phyloP scores from a whole-genome alignment of 2,113 vertebrate species.

The Tychaedon coryphoeus region DNA sequence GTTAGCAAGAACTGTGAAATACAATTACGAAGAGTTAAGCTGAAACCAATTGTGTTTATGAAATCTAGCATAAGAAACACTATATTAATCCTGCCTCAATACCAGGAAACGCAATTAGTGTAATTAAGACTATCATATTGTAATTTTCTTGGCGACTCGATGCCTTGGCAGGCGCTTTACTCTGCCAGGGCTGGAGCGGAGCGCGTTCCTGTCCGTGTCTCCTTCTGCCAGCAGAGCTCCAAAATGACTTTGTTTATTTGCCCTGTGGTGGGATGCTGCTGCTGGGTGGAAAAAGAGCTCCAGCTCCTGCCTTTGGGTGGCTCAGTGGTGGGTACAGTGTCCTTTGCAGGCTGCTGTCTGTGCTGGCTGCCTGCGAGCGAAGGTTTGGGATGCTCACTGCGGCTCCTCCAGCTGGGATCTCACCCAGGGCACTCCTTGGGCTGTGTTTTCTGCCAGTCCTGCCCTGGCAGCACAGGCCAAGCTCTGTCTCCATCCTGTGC shows the following conservation, averaged over 20 bases:
- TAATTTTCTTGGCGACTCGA: slow-evolving; percentile 27
- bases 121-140: slow-evolving; percentile 55
- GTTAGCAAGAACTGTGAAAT: slow-evolving; percentile 52
- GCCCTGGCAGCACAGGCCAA: rapidly evolving
- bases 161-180: background rate
- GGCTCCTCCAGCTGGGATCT: background rate
- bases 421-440: background rate
- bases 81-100: slow-evolving; percentile 38
- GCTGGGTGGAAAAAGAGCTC: background rate
- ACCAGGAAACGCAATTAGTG: slow-evolving; percentile 21
- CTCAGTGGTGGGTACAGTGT: background rate
- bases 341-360: rapidly evolving
- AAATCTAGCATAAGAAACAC: slow-evolving; percentile 40
- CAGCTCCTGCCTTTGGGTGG: background rate
- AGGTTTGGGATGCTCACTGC: background rate
- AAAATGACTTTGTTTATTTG: slow-evolving; percentile 9
- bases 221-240: slow-evolving; percentile 7
- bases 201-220: background rate
- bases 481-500: rapidly evolving
- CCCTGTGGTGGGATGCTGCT: background rate
- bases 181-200: background rate
- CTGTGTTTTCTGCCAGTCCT: background rate
- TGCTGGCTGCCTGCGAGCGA: background rate
- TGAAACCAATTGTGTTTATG: slow-evolving; percentile 50
- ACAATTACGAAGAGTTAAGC: slow-evolving; percentile 37